Conservation (phyloP, 2,113 vertebrate species). For the Tachysurus fulvidraco region DNA sequence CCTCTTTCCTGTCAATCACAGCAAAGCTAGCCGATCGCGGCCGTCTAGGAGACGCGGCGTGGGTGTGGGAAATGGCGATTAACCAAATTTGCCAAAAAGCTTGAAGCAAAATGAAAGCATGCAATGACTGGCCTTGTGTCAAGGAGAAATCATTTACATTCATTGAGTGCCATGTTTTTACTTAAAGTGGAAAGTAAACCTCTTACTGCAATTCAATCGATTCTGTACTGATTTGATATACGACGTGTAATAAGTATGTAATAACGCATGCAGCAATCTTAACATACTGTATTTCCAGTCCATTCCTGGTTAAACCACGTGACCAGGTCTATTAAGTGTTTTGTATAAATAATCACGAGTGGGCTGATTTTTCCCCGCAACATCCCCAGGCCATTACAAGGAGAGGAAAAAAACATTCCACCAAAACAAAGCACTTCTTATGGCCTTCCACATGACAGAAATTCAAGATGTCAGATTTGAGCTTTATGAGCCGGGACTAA, state of each 20-base stretch:
- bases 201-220: background rate
- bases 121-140: background rate
- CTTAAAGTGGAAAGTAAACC: background rate
- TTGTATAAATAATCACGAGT: slow-evolving; percentile 23
- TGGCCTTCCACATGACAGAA: background rate
- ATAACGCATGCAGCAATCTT: background rate
- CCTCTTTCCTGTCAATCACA: background rate
- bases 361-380: background rate
- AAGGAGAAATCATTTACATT: slow-evolving; percentile 37
- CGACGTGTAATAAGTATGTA: background rate
- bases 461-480: background rate
- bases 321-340: background rate
- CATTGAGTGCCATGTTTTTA: background rate
- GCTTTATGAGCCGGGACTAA: background rate
- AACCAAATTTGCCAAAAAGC: background rate
- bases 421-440: slow-evolving; percentile 25
- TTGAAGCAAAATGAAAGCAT: slow-evolving; percentile 1
- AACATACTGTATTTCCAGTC: background rate
- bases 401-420: background rate
- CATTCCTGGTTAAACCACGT: slow-evolving; percentile 27
- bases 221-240: background rate
- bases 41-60: background rate
- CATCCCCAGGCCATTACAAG: background rate
- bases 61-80: background rate
- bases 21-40: background rate